phyloP scores from a whole-genome alignment of 2,797 vertebrate genomes.

The Myiotriccus ornatus region DNA sequence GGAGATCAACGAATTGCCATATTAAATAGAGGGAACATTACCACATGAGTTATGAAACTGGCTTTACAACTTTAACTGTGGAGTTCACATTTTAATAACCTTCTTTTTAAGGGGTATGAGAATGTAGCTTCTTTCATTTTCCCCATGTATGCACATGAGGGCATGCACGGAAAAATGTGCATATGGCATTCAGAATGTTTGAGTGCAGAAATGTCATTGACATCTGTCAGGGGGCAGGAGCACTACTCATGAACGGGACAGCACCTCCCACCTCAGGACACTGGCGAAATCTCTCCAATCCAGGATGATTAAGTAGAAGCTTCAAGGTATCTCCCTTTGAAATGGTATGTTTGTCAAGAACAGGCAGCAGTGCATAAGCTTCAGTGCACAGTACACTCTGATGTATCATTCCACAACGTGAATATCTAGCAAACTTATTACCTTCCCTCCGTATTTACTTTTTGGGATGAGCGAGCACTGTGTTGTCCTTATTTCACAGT shows the following conservation, averaged over 20 bases:
- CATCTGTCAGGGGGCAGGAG: neutral
- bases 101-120: neutral
- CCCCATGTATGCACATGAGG: neutral
- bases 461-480: slow-evolving; percentile 10
- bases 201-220: neutral
- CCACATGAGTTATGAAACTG: slow-evolving; percentile 29
- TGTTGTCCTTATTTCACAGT: slow-evolving; percentile 50
- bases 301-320: neutral
- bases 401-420: neutral
- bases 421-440: neutral
- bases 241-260: fast-evolving
- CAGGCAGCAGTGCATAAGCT: neutral
- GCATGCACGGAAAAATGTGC: neutral
- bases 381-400: neutral
- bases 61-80: slow-evolving; percentile 7
- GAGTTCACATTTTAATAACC: neutral
- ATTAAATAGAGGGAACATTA: slow-evolving; percentile 47
- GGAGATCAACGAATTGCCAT: slow-evolving; percentile 24
- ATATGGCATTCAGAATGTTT: neutral
- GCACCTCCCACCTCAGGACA: neutral
- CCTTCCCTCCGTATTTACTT: neutral
- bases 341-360: neutral
- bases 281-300: neutral
- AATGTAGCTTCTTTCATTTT: neutral
- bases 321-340: neutral